Percentiles rank a stretch among this genome's conserved stretches.
Evolutionary conservation across 2,797 vertebrate species (phyloP).

Genomic region (Coccyzus lansbergi): DNA sequence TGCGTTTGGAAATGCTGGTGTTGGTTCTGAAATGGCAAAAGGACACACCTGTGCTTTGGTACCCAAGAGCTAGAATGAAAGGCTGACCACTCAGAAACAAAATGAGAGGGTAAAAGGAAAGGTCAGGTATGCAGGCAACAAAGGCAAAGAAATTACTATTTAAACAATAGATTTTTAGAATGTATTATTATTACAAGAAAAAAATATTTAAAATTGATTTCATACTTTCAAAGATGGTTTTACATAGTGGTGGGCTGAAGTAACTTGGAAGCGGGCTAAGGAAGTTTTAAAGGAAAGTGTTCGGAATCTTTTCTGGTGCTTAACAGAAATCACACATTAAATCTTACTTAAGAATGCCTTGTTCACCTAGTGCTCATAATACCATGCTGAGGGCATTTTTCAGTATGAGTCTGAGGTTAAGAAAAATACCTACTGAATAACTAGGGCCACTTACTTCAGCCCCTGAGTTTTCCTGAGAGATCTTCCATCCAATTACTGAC

Average conservation of each 20-base stretch:
- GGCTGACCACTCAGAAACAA: neutral
- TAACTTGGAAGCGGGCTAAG: neutral
- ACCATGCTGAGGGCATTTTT: conserved; percentile 24
- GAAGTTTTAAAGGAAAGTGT: neutral
- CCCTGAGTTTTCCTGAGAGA: conserved; percentile 64
- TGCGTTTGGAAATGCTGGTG: neutral
- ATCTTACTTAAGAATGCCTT: conserved; percentile 15
- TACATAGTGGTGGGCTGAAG: neutral
- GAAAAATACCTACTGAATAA: conserved; percentile 55
- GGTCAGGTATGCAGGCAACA: neutral
- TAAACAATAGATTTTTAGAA: neutral
- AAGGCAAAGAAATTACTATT: neutral
- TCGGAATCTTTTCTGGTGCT: neutral
- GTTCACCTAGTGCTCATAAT: neutral
- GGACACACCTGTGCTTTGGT: neutral
- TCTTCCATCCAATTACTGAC: conserved; percentile 69
- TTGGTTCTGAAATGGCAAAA: neutral
- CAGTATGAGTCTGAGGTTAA: conserved; percentile 54
- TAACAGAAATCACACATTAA: conserved; percentile 7
- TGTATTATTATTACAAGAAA: neutral
- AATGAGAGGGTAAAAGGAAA: neutral
- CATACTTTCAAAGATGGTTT: neutral
- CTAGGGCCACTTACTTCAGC: conserved; percentile 52
- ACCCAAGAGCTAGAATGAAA: neutral
- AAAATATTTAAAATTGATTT: neutral